Conservation (phyloP, 1,140 invertebrate species). For the Hyles vespertilio region DNA sequence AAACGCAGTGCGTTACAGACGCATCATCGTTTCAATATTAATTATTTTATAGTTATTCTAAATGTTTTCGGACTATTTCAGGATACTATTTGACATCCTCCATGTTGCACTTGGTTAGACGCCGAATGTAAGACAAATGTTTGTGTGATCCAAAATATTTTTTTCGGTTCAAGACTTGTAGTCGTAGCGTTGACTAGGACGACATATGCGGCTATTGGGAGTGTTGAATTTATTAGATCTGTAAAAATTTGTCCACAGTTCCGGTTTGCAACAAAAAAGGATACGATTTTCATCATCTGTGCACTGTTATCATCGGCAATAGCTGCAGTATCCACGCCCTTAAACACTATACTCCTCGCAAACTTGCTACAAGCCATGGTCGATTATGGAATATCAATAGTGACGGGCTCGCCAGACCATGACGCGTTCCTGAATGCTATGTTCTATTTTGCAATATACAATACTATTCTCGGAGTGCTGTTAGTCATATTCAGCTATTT, state of each 20-base stretch:
- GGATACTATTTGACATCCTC: too few species aligned
- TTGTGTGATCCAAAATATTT: too few species aligned
- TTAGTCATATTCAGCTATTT: conserved; percentile 79
- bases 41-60: too few species aligned
- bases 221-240: too few species aligned
- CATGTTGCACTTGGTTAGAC: too few species aligned
- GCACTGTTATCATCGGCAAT: conserved; percentile 77
- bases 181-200: too few species aligned
- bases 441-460: conserved; percentile 76
- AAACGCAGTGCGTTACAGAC: too few species aligned
- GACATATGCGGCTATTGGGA: too few species aligned
- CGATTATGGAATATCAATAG: conserved; percentile 40
- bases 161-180: too few species aligned
- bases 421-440: conserved; percentile 68
- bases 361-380: conserved; percentile 77
- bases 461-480: conserved; percentile 76
- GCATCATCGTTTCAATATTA: too few species aligned
- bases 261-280: conserved; percentile 76
- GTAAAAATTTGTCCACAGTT: conserved; percentile 74
- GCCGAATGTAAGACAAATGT: too few species aligned
- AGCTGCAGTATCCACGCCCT: conserved; percentile 79
- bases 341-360: conserved; percentile 84
- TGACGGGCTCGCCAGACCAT: conserved; percentile 22
- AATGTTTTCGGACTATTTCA: too few species aligned
- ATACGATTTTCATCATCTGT: conserved; percentile 78